These are phyloP conservation scores for Falcaria lacertinaria DNA, from an alignment of 2,888 invertebrate genomes.

Conservation along the genomic window DNA sequence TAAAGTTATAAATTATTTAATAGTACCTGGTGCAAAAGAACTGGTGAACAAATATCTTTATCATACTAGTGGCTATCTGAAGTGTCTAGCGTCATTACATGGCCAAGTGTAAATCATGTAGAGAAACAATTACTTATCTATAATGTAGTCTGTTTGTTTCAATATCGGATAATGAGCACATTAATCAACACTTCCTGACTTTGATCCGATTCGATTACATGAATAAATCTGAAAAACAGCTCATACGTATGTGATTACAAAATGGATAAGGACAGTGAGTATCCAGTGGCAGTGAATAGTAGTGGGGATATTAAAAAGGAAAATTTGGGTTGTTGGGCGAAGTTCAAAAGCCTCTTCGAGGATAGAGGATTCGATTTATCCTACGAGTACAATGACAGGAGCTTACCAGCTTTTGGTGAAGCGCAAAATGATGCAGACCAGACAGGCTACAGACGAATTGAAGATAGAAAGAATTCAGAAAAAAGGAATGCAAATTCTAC, in stretches of 20 bases:
- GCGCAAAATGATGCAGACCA: constrained; percentile 35
- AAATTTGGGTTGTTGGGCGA: constrained; percentile 58
- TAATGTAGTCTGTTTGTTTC: not conserved
- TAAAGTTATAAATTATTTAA: no score
- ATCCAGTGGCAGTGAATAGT: constrained; percentile 10
- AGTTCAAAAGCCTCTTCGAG: constrained; percentile 63
- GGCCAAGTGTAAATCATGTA: not conserved
- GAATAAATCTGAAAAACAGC: constrained; percentile 6
- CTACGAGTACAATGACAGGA: constrained; percentile 47
- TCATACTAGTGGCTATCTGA: no score
- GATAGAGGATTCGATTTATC: constrained; percentile 69
- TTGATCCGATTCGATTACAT: constrained; percentile 12
- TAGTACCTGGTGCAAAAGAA: no score
- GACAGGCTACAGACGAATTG: constrained; percentile 46
- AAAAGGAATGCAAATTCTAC: constrained; percentile 14
- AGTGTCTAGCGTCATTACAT: not conserved
- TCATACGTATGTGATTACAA: constrained; percentile 10
- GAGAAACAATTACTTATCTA: constrained; percentile 2
- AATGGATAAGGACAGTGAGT: constrained; percentile 26
- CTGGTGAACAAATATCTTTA: no score
- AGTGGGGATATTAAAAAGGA: constrained; percentile 5
- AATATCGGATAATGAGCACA: constrained; percentile 17
- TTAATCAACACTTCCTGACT: constrained; percentile 12
- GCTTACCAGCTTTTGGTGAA: constrained; percentile 36
- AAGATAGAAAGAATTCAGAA: constrained; percentile 34